A percentile compares a stretch with the other conserved stretches of the same genome.
phyloP scores from a whole-genome alignment of 2,113 vertebrate genomes.

The Carollia perspicillata region DNA sequence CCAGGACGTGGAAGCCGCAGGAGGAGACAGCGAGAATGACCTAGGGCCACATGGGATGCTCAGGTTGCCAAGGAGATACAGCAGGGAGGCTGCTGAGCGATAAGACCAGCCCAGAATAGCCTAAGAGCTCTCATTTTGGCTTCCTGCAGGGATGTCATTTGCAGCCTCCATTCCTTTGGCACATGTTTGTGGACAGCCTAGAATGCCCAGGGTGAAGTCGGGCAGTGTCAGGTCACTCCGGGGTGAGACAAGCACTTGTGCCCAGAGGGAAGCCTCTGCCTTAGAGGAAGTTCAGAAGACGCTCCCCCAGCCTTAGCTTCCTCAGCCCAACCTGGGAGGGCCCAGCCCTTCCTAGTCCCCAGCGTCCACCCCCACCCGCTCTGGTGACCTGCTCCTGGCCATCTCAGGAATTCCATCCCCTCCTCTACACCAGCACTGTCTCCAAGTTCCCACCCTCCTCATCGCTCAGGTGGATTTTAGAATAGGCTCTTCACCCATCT shows the following conservation, averaged over 20 bases:
- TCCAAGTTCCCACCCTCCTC: neutral
- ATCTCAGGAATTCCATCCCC: neutral
- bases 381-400: neutral
- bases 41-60: neutral
- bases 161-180: neutral
- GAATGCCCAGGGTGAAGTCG: neutral
- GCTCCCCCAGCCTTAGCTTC: too few relatives aligned
- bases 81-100: neutral
- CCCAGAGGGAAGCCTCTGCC: neutral
- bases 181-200: fast-evolving
- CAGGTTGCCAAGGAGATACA: neutral
- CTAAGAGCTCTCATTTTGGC: fast-evolving
- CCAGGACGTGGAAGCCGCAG: neutral
- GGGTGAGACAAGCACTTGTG: neutral
- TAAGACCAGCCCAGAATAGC: neutral
- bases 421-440: neutral
- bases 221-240: neutral
- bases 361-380: fast-evolving
- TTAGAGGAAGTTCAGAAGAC: neutral
- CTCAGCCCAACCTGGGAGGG: fast-evolving
- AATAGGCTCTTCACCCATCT: neutral
- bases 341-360: neutral
- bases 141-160: too few relatives aligned
- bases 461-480: neutral
- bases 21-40: too few relatives aligned